Percentiles rank a stretch among this genome's conserved stretches.
phyloP scores from a whole-genome alignment of 2,113 vertebrate genomes.

The Odobenus rosmarus region DNA sequence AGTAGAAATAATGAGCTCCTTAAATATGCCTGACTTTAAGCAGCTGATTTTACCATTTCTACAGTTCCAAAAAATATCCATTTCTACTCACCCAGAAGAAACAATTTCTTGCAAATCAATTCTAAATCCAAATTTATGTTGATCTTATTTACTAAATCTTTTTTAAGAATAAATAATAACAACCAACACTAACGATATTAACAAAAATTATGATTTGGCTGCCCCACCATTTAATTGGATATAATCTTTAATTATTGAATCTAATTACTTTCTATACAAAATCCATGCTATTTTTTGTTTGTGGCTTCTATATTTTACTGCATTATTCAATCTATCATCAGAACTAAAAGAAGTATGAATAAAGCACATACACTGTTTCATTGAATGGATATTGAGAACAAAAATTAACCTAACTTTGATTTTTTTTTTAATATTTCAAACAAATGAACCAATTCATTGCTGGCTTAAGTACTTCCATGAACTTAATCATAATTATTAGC shows the following conservation, averaged over 20 bases:
- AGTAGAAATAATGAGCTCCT: conserved; percentile 63
- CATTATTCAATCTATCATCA: neutral
- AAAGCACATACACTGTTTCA: neutral
- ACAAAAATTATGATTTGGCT: neutral
- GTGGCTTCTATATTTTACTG: neutral
- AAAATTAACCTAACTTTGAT: neutral
- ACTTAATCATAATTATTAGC: neutral
- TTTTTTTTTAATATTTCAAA: neutral
- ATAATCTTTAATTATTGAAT: neutral
- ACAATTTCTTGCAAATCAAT: neutral
- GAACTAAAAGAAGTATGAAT: neutral
- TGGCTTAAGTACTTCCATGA: neutral
- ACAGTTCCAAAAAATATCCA: neutral
- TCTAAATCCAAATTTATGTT: neutral
- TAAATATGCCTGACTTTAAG: conserved; percentile 58
- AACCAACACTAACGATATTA: neutral
- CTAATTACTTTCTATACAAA: neutral
- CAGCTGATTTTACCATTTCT: neutral
- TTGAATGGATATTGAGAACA: neutral
- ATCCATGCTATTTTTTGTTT: neutral
- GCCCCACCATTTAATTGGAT: neutral
- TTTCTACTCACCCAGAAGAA: neutral
- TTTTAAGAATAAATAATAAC: neutral
- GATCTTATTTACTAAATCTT: neutral
- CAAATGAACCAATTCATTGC: neutral